These are phyloP conservation scores for Takifugu rubripes DNA, from an alignment of 2,797 vertebrate species.

Conservation along the genomic window DNA sequence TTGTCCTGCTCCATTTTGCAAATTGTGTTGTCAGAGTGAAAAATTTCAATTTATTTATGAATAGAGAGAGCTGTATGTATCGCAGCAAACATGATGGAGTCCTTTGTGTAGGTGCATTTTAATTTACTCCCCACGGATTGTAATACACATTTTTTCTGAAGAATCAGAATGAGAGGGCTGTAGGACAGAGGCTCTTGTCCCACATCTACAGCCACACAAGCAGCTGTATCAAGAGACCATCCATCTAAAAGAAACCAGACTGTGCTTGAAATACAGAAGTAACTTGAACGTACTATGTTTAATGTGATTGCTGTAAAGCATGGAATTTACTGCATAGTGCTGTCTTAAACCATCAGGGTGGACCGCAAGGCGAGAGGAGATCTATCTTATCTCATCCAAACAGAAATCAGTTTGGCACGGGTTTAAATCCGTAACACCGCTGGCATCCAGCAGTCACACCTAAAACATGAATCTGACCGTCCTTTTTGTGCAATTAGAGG, in stretches of 20 bases:
- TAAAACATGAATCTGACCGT: slow-evolving; percentile 25
- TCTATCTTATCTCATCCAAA: slow-evolving; percentile 39
- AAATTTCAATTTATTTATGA: neutral
- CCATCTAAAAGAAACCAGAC: slow-evolving; percentile 27
- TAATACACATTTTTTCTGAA: slow-evolving; percentile 25
- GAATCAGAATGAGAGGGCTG: slow-evolving; percentile 34
- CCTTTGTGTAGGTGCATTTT: slow-evolving; percentile 21
- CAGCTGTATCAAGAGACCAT: slow-evolving; percentile 50
- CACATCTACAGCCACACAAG: slow-evolving; percentile 48
- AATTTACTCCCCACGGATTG: slow-evolving; percentile 22
- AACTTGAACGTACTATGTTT: slow-evolving; percentile 33
- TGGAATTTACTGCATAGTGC: slow-evolving; percentile 22
- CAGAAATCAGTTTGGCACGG: slow-evolving; percentile 42
- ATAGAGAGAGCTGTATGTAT: slow-evolving; percentile 17
- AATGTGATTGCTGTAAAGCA: slow-evolving; percentile 29
- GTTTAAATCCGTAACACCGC: slow-evolving; percentile 37
- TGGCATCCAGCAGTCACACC: slow-evolving; percentile 29
- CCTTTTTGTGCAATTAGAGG: slow-evolving; percentile 20
- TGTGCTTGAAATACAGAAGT: slow-evolving; percentile 32
- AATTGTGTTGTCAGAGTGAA: slow-evolving; percentile 22
- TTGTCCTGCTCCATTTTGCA: slow-evolving; percentile 33
- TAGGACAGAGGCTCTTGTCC: slow-evolving; percentile 42
- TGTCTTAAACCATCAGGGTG: slow-evolving; percentile 21
- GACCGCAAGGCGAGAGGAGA: slow-evolving; percentile 35
- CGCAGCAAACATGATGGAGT: slow-evolving; percentile 18